phyloP scores from a whole-genome alignment of 1,140 invertebrate species.

The Chelonus insularis region DNA sequence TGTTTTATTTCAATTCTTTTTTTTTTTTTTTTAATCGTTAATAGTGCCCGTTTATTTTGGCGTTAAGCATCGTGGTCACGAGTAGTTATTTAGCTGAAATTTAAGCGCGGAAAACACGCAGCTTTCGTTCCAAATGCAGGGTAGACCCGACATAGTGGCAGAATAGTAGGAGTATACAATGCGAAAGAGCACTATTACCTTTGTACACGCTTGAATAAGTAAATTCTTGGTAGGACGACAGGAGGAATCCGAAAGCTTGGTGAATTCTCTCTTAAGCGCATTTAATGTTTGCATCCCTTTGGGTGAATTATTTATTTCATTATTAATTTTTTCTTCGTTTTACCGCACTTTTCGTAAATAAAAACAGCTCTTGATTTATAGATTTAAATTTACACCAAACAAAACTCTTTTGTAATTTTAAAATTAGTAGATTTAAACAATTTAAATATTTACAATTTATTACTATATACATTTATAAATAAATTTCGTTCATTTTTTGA shows the following conservation, averaged over 20 bases:
- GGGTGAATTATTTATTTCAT: slow-evolving; percentile 19
- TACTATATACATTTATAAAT: no score
- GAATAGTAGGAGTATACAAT: slow-evolving; percentile 11
- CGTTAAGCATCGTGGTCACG: slow-evolving; percentile 41
- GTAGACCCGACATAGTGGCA: background rate
- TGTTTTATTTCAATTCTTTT: slow-evolving; percentile 32
- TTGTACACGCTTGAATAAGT: slow-evolving; percentile 23
- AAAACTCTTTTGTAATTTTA: background rate
- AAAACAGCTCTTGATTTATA: slow-evolving; percentile 6
- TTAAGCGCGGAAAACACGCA: slow-evolving; percentile 38
- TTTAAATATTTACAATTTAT: no score
- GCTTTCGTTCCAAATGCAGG: slow-evolving; percentile 16
- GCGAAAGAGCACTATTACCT: slow-evolving; percentile 11
- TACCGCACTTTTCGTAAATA: background rate
- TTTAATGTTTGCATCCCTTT: slow-evolving; percentile 3
- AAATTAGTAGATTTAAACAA: no score
- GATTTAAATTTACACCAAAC: slow-evolving; percentile 8
- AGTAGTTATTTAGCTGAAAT: slow-evolving; percentile 51
- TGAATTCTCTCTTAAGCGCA: slow-evolving; percentile 24
- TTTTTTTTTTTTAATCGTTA: slow-evolving; percentile 54
- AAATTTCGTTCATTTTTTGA: no score
- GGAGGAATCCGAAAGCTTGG: slow-evolving; percentile 25
- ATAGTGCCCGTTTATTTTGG: slow-evolving; percentile 51
- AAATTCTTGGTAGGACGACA: slow-evolving; percentile 27
- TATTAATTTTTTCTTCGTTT: slow-evolving; percentile 15